Conservation (phyloP, 2,888 invertebrate genomes). For the Carabus problematicus region DNA sequence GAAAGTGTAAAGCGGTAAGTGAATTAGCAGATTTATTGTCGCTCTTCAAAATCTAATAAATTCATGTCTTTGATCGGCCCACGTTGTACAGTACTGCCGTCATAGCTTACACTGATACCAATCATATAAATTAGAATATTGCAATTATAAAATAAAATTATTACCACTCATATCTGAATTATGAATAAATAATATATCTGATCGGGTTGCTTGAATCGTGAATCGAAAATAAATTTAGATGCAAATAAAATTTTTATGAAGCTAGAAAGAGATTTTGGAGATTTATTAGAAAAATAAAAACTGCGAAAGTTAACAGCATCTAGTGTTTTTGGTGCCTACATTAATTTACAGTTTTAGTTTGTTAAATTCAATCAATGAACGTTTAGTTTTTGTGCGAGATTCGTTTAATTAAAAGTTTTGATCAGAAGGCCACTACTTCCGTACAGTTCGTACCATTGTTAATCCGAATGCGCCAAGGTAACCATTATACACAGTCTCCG, state of each 20-base stretch:
- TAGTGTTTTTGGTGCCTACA: no score
- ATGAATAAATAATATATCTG: neutral
- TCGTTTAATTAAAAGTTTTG: no score
- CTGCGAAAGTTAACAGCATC: no score
- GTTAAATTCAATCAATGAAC: no score
- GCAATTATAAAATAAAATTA: neutral
- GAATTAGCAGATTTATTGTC: conserved; percentile 29
- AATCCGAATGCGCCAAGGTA: neutral
- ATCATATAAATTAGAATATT: neutral
- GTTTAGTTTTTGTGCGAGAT: no score
- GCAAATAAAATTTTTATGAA: no score
- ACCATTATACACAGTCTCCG: conserved; percentile 6
- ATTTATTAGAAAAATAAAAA: no score
- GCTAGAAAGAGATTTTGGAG: no score
- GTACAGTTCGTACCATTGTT: conserved; percentile 10
- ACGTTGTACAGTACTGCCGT: neutral
- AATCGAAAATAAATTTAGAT: no score
- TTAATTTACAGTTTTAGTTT: no score
- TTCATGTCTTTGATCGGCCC: neutral
- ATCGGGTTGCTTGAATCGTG: neutral
- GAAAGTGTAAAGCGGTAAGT: conserved; percentile 23
- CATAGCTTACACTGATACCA: no score
- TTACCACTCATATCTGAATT: neutral
- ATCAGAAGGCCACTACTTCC: conserved; percentile 6
- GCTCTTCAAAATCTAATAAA: neutral